These are phyloP conservation scores for Amblyornis subalaris DNA, from an alignment of 2,113 vertebrate genomes.

Conservation along the genomic window DNA sequence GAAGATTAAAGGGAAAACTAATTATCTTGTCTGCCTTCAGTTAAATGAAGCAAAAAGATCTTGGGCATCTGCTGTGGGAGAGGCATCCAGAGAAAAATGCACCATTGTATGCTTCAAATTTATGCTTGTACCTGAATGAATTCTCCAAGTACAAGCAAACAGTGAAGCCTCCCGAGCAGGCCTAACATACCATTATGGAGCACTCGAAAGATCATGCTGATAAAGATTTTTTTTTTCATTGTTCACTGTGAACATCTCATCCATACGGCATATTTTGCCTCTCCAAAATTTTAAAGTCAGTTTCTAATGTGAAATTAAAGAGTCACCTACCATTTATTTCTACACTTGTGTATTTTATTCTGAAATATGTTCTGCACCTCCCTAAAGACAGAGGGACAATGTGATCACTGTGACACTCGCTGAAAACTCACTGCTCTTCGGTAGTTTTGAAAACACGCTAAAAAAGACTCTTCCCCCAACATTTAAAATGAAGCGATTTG, in stretches of 20 bases:
- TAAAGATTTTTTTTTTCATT: neutral
- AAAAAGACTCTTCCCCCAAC: neutral
- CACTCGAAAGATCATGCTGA: neutral
- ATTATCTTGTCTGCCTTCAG: neutral
- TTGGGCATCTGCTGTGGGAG: neutral
- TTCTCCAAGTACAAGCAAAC: neutral
- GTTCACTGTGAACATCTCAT: neutral
- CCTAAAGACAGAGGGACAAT: neutral
- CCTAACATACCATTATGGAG: neutral
- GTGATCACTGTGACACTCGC: neutral
- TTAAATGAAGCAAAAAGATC: neutral
- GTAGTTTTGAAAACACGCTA: neutral
- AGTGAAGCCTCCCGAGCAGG: neutral
- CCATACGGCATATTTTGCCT: rapidly evolving
- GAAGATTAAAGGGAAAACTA: neutral
- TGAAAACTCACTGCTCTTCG: neutral
- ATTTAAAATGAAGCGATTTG: neutral
- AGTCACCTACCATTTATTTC: neutral
- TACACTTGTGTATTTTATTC: neutral
- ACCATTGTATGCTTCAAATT: neutral
- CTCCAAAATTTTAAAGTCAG: neutral
- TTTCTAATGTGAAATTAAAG: neutral
- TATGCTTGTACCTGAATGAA: neutral
- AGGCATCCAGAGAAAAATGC: neutral
- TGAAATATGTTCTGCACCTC: neutral